Base-by-base conservation (phyloP, 2,888 invertebrate genomes). In the Drosophila nr. perissopoda region DNA sequence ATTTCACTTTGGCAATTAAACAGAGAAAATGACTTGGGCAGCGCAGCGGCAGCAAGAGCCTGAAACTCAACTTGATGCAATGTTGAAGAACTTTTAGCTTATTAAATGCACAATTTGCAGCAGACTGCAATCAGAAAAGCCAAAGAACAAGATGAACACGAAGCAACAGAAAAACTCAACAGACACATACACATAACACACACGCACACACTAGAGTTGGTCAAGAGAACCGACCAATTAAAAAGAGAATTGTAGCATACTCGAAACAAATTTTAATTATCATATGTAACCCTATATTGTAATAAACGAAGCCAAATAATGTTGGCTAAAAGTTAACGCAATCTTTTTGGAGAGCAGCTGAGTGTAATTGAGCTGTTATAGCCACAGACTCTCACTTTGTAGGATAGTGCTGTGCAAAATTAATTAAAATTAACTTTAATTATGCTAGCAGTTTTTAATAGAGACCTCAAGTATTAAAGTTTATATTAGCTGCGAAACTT, bases 1-100 rank as follows among this genome's bases (percentile, higher is more conserved):
- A 80, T 80, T 80, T 80, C 76, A 81, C 81, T 80, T 81, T 80
- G 80, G 78, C 80, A 80, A 80, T 80, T 81, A 81, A 80, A 78
- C 76, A 53, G 65, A 54, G 59, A 67, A 79, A 61, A 52, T 56
- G 66, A 58, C 59, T 56, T 25, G 38, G 21, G 29, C 34, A 59
- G 31, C 27, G 48, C 13, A n/a, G 42, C 25, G 38, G 59, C 25
- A 16, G 40, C 49, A 45, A 25, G 60, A 53, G 65, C 54, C 42
- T 34, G 60, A 65, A 76, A 60, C 60, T 80, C 65, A 76, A 60
- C 60, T 80, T 68, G 60, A n/a, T 38, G 34, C 34, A 34, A 73
- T 68, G 78, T 70, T 79, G 69, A 62, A 80, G 70, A 66, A 71
- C 79, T 80, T 78, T 78, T 71, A 66, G 80, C 79, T 80, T 80